Evolutionary conservation across 2,888 invertebrate genomes (phyloP).

Genomic region (Clepsis dumicolana): DNA sequence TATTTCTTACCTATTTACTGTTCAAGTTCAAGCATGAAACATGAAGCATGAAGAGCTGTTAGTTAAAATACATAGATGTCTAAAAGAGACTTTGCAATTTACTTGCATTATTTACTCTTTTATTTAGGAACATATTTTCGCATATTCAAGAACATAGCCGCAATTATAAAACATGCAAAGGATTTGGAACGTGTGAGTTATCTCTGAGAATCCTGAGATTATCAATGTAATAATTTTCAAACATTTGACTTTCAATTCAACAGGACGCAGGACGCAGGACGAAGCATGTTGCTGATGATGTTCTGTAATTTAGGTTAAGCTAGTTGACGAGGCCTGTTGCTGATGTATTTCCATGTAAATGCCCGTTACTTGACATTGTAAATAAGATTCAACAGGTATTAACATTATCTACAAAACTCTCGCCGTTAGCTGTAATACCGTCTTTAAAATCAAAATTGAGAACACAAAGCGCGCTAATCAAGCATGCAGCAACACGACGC

Average conservation of each 20-base stretch:
- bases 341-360: too few species aligned
- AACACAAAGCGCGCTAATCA: conserved; percentile 58
- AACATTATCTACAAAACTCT: neutral
- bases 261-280: too few species aligned
- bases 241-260: too few species aligned
- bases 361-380: too few species aligned
- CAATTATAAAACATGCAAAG: neutral
- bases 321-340: too few species aligned
- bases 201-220: neutral
- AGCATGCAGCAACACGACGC: conserved; percentile 58
- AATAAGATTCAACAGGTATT: too few species aligned
- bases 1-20: too few species aligned
- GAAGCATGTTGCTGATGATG: too few species aligned
- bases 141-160: neutral
- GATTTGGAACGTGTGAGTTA: neutral
- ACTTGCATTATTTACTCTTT: neutral
- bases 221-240: too few species aligned
- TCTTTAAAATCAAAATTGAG: conserved; percentile 27
- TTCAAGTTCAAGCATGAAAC: neutral
- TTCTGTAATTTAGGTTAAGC: too few species aligned
- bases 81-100: neutral
- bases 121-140: neutral
- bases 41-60: too few species aligned
- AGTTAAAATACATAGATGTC: too few species aligned
- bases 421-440: neutral